Conservation (phyloP, 1,140 invertebrate genomes). For the Listronotus bonariensis region DNA sequence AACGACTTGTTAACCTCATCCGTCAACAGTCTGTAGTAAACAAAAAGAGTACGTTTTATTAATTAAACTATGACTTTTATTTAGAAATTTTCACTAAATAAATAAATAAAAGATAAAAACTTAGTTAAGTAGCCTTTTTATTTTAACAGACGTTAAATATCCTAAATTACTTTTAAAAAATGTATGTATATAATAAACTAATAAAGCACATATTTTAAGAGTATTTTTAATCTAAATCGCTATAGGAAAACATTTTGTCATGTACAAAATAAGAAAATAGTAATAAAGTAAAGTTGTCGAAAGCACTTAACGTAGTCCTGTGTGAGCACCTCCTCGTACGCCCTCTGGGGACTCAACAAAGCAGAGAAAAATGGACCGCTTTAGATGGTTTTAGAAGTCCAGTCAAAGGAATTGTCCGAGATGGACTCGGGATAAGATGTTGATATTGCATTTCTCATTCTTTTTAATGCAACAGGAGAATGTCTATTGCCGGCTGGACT, state of each 20-base stretch:
- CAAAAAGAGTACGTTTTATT: no score
- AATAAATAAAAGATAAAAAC: no score
- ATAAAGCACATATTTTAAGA: no score
- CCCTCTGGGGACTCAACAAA: conserved; percentile 45
- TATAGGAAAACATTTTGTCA: conserved; percentile 1
- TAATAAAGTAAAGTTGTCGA: conserved; percentile 48
- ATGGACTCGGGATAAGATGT: conserved; percentile 54
- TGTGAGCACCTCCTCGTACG: conserved; percentile 31
- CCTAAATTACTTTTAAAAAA: no score
- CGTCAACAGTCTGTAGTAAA: no score
- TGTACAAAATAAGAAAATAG: conserved; percentile 41
- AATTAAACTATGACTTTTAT: no score
- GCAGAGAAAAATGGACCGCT: conserved; percentile 50
- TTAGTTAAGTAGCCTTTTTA: no score
- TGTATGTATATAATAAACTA: no score
- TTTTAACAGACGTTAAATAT: no score
- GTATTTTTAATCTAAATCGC: no score
- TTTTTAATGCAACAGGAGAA: conserved; percentile 56
- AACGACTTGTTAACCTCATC: no score
- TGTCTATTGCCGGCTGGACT: conserved; percentile 31
- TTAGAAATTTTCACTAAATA: no score
- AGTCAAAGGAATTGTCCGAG: conserved; percentile 52
- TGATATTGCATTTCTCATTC: conserved; percentile 57
- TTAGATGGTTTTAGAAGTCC: conserved; percentile 50
- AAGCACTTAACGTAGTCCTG: conserved; percentile 48